Percentiles rank a stretch among this genome's conserved stretches.
Evolutionary conservation across 2,113 vertebrate species (phyloP).

Genomic region (Uropsilus gracilis): DNA sequence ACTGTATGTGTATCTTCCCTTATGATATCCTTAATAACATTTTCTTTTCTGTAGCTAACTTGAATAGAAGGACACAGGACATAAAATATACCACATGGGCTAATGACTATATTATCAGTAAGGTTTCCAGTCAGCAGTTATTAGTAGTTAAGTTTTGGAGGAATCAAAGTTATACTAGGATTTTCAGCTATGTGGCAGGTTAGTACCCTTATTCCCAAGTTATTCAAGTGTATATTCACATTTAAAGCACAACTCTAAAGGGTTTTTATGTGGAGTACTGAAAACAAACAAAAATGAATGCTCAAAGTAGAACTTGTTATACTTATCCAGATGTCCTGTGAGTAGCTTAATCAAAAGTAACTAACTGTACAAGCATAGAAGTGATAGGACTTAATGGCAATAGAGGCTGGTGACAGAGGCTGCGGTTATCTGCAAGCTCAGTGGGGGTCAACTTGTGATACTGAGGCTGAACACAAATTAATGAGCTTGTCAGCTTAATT

Average conservation of each 20-base stretch:
- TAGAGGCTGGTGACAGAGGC: background rate
- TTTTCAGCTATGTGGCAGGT: background rate
- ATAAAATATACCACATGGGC: background rate
- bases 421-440: background rate
- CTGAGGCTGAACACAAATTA: background rate
- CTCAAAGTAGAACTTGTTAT: background rate
- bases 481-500: background rate
- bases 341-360: background rate
- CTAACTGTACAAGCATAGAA: background rate
- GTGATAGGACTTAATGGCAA: background rate
- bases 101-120: background rate
- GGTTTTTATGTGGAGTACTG: background rate
- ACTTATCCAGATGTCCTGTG: background rate
- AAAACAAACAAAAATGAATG: background rate
- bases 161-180: background rate
- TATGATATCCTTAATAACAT: background rate
- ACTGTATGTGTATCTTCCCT: background rate
- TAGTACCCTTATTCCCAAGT: background rate
- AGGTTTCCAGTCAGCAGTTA: background rate
- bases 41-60: background rate
- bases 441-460: background rate
- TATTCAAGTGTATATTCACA: background rate
- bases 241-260: background rate
- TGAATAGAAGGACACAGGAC: background rate
- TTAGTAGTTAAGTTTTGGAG: background rate